Percentiles rank a stretch among this genome's conserved stretches.
These are phyloP conservation scores for Euura lappo DNA, from an alignment of 1,140 invertebrate species.

Conservation along the genomic window DNA sequence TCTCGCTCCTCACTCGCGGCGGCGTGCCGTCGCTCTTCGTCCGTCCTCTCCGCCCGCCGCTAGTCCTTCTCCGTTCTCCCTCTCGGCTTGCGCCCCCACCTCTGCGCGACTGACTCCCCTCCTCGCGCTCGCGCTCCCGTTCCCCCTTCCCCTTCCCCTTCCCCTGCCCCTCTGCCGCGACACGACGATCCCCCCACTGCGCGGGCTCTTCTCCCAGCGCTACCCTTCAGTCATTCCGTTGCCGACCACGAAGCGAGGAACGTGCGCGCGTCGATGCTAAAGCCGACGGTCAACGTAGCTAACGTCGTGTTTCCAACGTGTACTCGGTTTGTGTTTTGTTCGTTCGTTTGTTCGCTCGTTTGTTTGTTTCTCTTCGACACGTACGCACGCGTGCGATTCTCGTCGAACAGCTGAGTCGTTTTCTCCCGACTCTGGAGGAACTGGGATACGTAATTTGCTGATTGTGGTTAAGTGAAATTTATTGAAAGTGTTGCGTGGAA, in stretches of 20 bases:
- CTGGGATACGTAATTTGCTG: no score
- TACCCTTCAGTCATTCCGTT: constrained; percentile 45
- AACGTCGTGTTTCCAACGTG: no score
- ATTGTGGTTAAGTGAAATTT: no score
- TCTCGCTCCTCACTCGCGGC: constrained; percentile 11
- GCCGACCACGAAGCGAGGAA: constrained; percentile 40
- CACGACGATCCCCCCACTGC: constrained; percentile 28
- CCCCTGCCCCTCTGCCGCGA: constrained; percentile 21
- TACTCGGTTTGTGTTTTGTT: no score
- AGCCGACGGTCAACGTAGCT: no score
- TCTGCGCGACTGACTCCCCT: background rate
- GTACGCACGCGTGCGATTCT: no score
- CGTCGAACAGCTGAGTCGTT: no score
- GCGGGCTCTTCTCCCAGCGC: constrained; percentile 9
- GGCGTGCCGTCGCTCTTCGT: constrained; percentile 2
- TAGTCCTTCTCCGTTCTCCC: constrained; percentile 16
- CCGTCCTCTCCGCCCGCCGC: constrained; percentile 14
- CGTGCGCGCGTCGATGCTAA: constrained; percentile 35
- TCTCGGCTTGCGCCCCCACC: background rate
- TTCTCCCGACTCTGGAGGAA: no score
- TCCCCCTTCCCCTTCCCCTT: constrained; percentile 24
- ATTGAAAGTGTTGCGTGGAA: no score
- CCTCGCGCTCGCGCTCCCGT: constrained; percentile 16
- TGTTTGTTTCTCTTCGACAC: no score
- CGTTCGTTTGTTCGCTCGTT: no score